These are phyloP conservation scores for Cephus rjabovi DNA, from an alignment of 2,888 invertebrate genomes.

Conservation along the genomic window DNA sequence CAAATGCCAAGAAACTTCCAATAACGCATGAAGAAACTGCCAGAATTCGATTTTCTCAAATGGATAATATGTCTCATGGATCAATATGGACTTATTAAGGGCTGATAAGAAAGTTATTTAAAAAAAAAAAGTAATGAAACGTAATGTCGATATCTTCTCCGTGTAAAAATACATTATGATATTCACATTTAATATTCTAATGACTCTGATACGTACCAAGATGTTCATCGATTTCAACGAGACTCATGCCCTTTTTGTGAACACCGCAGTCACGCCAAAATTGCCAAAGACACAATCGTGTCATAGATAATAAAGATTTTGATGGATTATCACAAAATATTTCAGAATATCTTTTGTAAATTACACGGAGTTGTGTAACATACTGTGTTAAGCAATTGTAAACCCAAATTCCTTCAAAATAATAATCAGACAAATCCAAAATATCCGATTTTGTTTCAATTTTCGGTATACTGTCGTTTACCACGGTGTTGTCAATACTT, in stretches of 20 bases:
- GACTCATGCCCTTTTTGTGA: slow-evolving; percentile 67
- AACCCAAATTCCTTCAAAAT: slow-evolving; percentile 68
- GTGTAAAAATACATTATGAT: not conserved
- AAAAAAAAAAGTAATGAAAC: not conserved
- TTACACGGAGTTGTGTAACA: slow-evolving; percentile 67
- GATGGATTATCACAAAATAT: slow-evolving; percentile 30
- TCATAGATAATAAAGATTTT: slow-evolving; percentile 52
- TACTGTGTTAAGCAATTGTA: slow-evolving; percentile 67
- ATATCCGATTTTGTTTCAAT: not conserved
- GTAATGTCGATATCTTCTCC: not conserved
- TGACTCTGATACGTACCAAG: slow-evolving; percentile 66
- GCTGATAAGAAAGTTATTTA: slow-evolving; percentile 20
- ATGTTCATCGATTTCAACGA: slow-evolving; percentile 69
- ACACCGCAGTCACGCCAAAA: slow-evolving; percentile 71
- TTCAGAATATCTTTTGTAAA: slow-evolving; percentile 69
- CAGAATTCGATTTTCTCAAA: slow-evolving; percentile 74
- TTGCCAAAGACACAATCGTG: slow-evolving; percentile 73
- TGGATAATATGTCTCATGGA: slow-evolving; percentile 68
- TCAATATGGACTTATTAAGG: slow-evolving; percentile 40
- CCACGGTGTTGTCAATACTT: not conserved
- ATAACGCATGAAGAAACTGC: slow-evolving; percentile 72
- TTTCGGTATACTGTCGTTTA: not conserved
- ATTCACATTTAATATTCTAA: slow-evolving; percentile 47
- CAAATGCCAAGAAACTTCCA: slow-evolving; percentile 68
- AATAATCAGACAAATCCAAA: slow-evolving; percentile 38